These are phyloP conservation scores for Carassius carassius DNA, from an alignment of 2,113 vertebrate genomes.

Conservation along the genomic window DNA sequence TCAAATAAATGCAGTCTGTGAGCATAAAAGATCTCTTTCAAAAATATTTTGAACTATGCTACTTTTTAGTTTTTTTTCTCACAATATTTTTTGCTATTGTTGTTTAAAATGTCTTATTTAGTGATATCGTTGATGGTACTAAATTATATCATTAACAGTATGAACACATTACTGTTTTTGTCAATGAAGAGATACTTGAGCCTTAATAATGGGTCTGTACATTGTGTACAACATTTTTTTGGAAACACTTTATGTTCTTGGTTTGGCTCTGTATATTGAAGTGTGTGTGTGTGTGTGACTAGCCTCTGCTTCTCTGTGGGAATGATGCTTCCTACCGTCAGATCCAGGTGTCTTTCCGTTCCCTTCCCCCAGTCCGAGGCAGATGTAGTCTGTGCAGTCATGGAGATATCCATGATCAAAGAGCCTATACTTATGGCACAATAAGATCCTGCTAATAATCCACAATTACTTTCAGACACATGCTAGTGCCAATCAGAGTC, in stretches of 20 bases:
- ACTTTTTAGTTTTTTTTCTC: not conserved
- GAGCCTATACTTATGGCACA: slow-evolving; percentile 55
- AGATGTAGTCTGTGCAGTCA: slow-evolving; percentile 38
- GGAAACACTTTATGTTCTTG: not conserved
- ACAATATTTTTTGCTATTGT: not conserved
- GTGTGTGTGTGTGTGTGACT: not conserved
- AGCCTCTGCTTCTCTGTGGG: slow-evolving; percentile 22
- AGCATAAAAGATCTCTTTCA: not conserved
- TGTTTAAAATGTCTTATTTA: not conserved
- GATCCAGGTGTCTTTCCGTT: slow-evolving; percentile 10
- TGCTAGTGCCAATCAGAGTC: slow-evolving; percentile 36
- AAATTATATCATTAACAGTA: not conserved
- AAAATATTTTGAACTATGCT: not conserved
- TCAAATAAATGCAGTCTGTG: too few relatives aligned
- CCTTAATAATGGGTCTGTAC: not conserved
- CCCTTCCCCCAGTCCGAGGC: slow-evolving; percentile 16
- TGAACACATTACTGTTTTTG: not conserved
- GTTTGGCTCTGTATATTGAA: not conserved
- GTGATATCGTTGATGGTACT: not conserved
- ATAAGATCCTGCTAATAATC: slow-evolving; percentile 52
- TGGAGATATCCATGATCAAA: slow-evolving; percentile 42
- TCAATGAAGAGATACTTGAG: not conserved
- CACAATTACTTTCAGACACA: slow-evolving; percentile 48
- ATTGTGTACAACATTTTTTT: not conserved
- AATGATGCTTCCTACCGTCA: slow-evolving; percentile 3